These are phyloP conservation scores for Drosophila funebris DNA, from an alignment of 1,140 invertebrate species.

Conservation along the genomic window DNA sequence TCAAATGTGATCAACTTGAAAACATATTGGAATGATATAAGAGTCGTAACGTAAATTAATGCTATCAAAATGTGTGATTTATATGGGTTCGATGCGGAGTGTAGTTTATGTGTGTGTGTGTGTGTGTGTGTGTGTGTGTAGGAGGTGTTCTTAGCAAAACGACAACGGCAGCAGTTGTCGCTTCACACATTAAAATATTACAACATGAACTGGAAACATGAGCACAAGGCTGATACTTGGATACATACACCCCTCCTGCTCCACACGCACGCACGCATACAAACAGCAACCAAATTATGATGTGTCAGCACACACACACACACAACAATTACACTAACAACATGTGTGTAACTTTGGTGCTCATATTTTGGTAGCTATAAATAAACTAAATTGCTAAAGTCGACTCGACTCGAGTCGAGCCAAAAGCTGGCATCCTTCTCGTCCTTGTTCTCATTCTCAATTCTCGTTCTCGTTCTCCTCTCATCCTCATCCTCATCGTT, in stretches of 20 bases:
- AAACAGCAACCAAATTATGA: slow-evolving; percentile 69
- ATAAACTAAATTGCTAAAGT: slow-evolving; percentile 79
- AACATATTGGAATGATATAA: slow-evolving; percentile 69
- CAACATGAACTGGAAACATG: slow-evolving; percentile 78
- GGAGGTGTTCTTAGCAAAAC: slow-evolving; percentile 49
- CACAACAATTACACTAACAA: slow-evolving; percentile 27
- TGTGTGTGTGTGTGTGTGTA: neutral
- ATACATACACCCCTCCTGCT: slow-evolving; percentile 15
- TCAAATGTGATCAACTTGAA: slow-evolving; percentile 51
- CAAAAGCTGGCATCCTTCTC: slow-evolving; percentile 11
- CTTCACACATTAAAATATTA: slow-evolving; percentile 80
- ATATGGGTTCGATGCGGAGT: slow-evolving; percentile 18
- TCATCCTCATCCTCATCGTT: neutral
- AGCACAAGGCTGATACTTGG: slow-evolving; percentile 45
- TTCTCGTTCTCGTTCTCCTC: neutral
- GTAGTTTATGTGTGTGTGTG: neutral
- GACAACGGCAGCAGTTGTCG: slow-evolving; percentile 79
- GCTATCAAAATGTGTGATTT: slow-evolving; percentile 66
- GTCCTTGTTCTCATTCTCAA: neutral
- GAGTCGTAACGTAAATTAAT: slow-evolving; percentile 63
- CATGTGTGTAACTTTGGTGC: slow-evolving; percentile 51
- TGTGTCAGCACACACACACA: slow-evolving; percentile 60
- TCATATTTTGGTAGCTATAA: slow-evolving; percentile 76
- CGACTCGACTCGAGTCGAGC: slow-evolving; percentile 38
- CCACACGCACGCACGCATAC: slow-evolving; percentile 26